These are phyloP conservation scores for Zootermopsis nevadensis DNA, from an alignment of 2,888 invertebrate genomes.

Conservation along the genomic window DNA sequence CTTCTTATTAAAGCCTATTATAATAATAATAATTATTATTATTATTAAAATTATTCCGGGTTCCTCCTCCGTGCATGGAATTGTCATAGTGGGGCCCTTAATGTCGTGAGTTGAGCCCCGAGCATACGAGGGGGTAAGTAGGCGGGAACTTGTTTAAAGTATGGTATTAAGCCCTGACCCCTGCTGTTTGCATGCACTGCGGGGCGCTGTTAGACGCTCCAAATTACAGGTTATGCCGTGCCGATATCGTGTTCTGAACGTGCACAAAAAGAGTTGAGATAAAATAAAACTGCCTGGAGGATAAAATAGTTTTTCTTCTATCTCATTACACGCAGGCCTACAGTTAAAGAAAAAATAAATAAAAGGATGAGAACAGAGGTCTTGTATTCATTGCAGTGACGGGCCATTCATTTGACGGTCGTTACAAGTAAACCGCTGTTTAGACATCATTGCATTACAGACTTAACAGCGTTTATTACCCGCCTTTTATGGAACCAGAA, in stretches of 20 bases:
- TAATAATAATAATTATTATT: no score
- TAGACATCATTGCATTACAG: neutral
- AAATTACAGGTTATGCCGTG: constrained; percentile 30
- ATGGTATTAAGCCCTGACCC: constrained; percentile 31
- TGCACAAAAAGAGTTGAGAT: constrained; percentile 36
- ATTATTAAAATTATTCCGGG: no score
- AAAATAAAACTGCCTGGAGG: constrained; percentile 22
- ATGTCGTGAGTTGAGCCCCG: neutral
- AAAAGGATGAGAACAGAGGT: constrained; percentile 4
- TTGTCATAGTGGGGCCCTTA: neutral
- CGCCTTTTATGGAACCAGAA: neutral
- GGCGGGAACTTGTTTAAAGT: constrained; percentile 7
- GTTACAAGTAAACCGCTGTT: constrained; percentile 34
- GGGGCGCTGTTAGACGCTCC: constrained; percentile 16
- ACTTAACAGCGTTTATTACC: neutral
- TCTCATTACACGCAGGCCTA: constrained; percentile 17
- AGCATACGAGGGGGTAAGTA: neutral
- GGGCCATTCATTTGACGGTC: constrained; percentile 20
- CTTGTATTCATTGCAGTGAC: constrained; percentile 28
- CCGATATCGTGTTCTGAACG: constrained; percentile 5
- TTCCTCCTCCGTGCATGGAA: no score
- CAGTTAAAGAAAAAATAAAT: constrained; percentile 1
- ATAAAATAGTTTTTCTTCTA: constrained; percentile 16
- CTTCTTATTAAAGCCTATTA: no score
- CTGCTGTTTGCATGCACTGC: neutral